phyloP scores from a whole-genome alignment of 2,113 vertebrate species.

The Pseudopodoces humilis region DNA sequence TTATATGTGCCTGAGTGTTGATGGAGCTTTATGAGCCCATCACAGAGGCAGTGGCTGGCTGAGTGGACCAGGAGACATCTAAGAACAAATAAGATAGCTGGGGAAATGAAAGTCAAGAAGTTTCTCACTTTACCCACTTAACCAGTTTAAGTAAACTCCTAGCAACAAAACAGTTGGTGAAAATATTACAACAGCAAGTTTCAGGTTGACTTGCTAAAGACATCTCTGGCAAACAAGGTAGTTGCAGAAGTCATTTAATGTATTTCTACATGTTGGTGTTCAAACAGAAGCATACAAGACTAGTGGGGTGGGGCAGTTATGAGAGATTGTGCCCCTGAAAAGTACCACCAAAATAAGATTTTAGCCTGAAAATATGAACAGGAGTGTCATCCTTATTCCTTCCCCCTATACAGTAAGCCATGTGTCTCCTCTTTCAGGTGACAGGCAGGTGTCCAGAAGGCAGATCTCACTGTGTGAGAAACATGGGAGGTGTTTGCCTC shows the following conservation, averaged over 20 bases:
- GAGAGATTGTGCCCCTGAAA: neutral
- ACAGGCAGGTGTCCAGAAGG: neutral
- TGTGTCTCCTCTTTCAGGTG: neutral
- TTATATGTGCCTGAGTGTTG: neutral
- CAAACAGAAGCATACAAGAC: neutral
- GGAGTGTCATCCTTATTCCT: neutral
- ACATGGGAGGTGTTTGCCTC: neutral
- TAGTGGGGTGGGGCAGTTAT: neutral
- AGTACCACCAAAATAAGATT: neutral
- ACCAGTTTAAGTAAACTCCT: neutral
- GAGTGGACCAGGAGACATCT: neutral
- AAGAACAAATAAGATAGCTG: neutral
- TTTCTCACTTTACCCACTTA: neutral
- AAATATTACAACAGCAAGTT: constrained; percentile 1
- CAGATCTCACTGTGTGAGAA: neutral
- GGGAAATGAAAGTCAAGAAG: neutral
- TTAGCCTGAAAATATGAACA: neutral
- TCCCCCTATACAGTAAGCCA: neutral
- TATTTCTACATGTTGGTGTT: neutral
- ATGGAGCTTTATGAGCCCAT: neutral
- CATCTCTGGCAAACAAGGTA: neutral
- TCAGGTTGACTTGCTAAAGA: constrained; percentile 23
- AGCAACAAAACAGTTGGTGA: neutral
- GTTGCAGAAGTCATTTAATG: neutral
- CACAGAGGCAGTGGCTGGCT: neutral